Percentiles rank a stretch among this genome's conserved stretches.
Evolutionary conservation across 2,888 invertebrate species (phyloP).

Genomic region (Trilocha varians): DNA sequence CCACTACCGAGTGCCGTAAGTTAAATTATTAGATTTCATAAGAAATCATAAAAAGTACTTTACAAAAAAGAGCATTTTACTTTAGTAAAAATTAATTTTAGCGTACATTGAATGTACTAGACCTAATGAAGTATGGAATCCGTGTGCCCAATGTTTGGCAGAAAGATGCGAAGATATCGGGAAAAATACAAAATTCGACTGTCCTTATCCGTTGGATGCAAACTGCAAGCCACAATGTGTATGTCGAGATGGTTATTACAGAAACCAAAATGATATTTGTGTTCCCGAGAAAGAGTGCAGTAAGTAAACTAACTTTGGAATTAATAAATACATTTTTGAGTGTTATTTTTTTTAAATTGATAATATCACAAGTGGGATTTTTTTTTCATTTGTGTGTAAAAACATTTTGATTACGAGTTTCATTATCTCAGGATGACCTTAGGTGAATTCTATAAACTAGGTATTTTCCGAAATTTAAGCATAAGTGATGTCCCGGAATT

Average conservation of each 20-base stretch:
- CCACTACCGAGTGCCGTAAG: too few relatives aligned
- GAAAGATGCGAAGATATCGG: constrained; percentile 23
- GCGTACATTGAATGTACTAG: constrained; percentile 30
- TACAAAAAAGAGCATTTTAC: constrained; percentile 10
- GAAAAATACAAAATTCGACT: background rate
- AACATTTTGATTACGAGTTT: too few relatives aligned
- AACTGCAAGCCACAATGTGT: constrained; percentile 22
- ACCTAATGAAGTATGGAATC: constrained; percentile 27
- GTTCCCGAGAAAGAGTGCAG: constrained; percentile 20
- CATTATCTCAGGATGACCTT: too few relatives aligned
- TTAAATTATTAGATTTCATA: constrained; percentile 29
- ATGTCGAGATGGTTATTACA: constrained; percentile 21
- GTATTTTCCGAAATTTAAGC: too few relatives aligned
- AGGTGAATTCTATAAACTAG: too few relatives aligned
- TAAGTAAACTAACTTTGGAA: constrained; percentile 23
- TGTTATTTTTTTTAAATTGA: too few relatives aligned
- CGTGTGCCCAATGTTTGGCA: constrained; percentile 24
- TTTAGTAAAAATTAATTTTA: constrained; percentile 16
- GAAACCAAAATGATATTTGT: constrained; percentile 19
- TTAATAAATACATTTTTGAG: too few relatives aligned
- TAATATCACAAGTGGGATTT: too few relatives aligned
- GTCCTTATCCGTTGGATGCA: constrained; percentile 15
- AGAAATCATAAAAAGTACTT: constrained; percentile 27
- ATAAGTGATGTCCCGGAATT: too few relatives aligned
- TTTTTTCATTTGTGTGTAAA: too few relatives aligned